Evolutionary conservation across 35 echinoderm and acorn worm species (phyloP), one percentile per base, ranked within the genome.

Genomic region (Ptychodera flava): DNA sequence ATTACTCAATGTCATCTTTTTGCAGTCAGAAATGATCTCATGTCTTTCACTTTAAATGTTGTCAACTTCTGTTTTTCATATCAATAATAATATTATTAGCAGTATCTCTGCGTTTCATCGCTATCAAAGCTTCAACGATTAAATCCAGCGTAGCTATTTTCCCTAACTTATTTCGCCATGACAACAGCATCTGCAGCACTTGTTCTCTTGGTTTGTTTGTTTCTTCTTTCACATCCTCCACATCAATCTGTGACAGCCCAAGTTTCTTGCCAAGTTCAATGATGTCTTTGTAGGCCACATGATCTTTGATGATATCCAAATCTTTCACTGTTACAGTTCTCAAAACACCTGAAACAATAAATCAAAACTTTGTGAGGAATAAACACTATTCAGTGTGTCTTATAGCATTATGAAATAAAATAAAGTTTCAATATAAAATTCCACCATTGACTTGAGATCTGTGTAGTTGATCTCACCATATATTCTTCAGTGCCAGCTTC

Each of bases 161-260:
- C 6, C 45, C 45, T 6, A 64, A 64, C 22, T 64, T 64, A 64
- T 64, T 64, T 64, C 45, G 6, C 45, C 45, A 64, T 22, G 45
- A 64, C 45, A 64, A 12, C 45, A 64, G 45, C 6, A 64, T 6
- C 22, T 64, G 45, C 6, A 64, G 22, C 6, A 64, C 45, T 64
- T 64, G 45, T 64, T 64, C 45, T 64, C 45, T 64, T 64, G 45
- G 45, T 64, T 64, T 64, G 45, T 64, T 64, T 64, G 45, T 64
- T 64, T 64, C 45, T 64, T 64, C 45, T 64, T 64, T 64, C 6
- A 64, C 45, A 64, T 64, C 45, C 45, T 64, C 45, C 45, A 64
- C 45, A 22, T 64, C 45, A 12, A 64, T 64, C 22, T 64, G 6
- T 12, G 45, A 12, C 6, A 64, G 45, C 22, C 45, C 45, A 6